Evolutionary conservation across 2,888 invertebrate genomes (phyloP).

Genomic region (Polydrusus cervinus): DNA sequence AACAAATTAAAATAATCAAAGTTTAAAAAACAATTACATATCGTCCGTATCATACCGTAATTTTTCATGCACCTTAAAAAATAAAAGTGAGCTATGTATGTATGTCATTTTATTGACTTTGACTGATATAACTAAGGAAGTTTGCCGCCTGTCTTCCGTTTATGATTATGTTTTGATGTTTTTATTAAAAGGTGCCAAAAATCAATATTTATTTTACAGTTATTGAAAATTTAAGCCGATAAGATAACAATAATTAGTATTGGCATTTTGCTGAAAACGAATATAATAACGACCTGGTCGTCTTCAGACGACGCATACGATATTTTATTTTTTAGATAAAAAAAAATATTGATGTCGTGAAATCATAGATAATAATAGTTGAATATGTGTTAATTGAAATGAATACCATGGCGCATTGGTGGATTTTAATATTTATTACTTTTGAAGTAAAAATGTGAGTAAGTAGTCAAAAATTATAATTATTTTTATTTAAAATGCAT

Average conservation of each 20-base stretch:
- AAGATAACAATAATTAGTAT: constrained; percentile 31
- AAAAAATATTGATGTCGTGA: background rate
- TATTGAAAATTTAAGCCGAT: constrained; percentile 23
- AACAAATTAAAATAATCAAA: no score
- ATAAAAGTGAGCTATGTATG: background rate
- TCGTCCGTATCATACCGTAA: no score
- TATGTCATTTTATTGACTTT: constrained; percentile 10
- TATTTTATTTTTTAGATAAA: background rate
- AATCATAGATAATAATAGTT: background rate
- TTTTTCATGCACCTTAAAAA: background rate
- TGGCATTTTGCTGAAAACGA: constrained; percentile 4
- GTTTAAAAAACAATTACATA: no score
- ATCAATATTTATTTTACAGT: constrained; percentile 15
- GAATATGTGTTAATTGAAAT: background rate
- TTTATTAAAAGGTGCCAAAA: constrained; percentile 18
- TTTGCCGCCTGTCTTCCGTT: background rate
- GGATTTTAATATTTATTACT: constrained; percentile 7
- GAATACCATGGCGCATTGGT: background rate
- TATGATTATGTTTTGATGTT: constrained; percentile 20
- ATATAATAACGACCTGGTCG: background rate
- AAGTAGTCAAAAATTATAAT: background rate
- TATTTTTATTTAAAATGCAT: no score
- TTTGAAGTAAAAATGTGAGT: background rate
- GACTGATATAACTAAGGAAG: constrained; percentile 28
- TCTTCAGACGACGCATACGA: background rate